These are phyloP conservation scores for Medauroidea extradentata DNA, from an alignment of 1,140 invertebrate species.

Conservation along the genomic window DNA sequence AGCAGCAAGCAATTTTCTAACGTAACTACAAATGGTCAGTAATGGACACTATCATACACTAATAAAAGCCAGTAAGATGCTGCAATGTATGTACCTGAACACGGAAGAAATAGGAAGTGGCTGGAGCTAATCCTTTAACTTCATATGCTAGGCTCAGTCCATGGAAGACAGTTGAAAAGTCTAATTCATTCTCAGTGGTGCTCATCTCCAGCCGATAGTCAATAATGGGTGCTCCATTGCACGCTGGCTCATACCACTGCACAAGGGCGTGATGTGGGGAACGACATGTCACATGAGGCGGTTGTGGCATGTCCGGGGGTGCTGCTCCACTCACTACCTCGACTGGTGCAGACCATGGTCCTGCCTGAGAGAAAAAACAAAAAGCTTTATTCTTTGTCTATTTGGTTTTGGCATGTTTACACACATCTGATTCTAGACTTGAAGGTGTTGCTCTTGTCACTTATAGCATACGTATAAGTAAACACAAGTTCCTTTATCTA, in stretches of 20 bases:
- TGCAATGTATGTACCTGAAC: constrained; percentile 49
- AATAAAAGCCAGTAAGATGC: not conserved
- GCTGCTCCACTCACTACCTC: constrained; percentile 74
- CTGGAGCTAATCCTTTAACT: constrained; percentile 67
- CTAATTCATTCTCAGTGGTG: constrained; percentile 42
- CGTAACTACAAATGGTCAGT: too few relatives aligned
- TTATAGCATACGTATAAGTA: too few relatives aligned
- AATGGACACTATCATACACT: too few relatives aligned
- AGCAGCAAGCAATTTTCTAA: too few relatives aligned
- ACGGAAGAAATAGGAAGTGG: constrained; percentile 72
- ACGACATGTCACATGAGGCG: constrained; percentile 50
- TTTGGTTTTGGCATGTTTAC: too few relatives aligned
- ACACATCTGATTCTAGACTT: too few relatives aligned
- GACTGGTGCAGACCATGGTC: constrained; percentile 69
- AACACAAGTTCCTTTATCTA: too few relatives aligned
- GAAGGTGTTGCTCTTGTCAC: too few relatives aligned
- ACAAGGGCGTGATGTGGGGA: constrained; percentile 62
- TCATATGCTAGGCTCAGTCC: constrained; percentile 47
- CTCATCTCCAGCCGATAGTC: constrained; percentile 76
- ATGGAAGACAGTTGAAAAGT: constrained; percentile 52
- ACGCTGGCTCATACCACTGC: constrained; percentile 68
- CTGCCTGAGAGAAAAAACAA: constrained; percentile 53
- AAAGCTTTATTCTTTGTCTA: too few relatives aligned
- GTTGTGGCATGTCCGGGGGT: constrained; percentile 61
- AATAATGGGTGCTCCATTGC: constrained; percentile 72